Evolutionary conservation across 92 coral and sea anemone species (phyloP).

Genomic region (Palythoa heliodiscus): DNA sequence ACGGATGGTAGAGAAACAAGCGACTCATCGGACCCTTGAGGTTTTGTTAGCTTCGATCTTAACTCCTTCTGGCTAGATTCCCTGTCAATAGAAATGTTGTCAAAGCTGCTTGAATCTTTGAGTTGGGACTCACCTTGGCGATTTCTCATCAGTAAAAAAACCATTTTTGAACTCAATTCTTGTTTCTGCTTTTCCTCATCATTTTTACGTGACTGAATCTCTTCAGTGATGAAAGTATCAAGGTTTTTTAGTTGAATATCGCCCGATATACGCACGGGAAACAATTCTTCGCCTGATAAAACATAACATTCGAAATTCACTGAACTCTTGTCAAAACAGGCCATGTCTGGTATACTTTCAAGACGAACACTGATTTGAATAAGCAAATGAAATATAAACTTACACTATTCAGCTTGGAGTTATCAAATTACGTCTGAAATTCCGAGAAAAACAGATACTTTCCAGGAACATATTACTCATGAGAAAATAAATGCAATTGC

Average conservation of each 20-base stretch:
- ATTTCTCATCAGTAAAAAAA: neutral
- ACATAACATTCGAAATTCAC: conserved; percentile 37
- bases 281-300: conserved; percentile 25
- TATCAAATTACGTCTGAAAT: neutral
- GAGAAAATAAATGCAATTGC: neutral
- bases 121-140: neutral
- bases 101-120: neutral
- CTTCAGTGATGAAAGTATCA: neutral
- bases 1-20: neutral
- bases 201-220: neutral
- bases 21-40: neutral
- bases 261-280: conserved; percentile 37
- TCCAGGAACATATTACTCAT: conserved; percentile 2
- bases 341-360: conserved; percentile 4
- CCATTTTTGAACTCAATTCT: neutral
- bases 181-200: neutral
- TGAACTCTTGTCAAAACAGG: conserved; percentile 11
- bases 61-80: neutral
- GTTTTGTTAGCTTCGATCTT: neutral
- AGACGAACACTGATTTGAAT: neutral
- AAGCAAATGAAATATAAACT: neutral
- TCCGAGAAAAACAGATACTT: neutral
- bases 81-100: neutral
- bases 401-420: neutral
- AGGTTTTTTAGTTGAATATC: conserved; percentile 36